A percentile compares a stretch with the other conserved stretches of the same genome.
These are phyloP conservation scores for Halocynthia roretzi DNA, from an alignment of 23 tunicate species.

Conservation along the genomic window DNA sequence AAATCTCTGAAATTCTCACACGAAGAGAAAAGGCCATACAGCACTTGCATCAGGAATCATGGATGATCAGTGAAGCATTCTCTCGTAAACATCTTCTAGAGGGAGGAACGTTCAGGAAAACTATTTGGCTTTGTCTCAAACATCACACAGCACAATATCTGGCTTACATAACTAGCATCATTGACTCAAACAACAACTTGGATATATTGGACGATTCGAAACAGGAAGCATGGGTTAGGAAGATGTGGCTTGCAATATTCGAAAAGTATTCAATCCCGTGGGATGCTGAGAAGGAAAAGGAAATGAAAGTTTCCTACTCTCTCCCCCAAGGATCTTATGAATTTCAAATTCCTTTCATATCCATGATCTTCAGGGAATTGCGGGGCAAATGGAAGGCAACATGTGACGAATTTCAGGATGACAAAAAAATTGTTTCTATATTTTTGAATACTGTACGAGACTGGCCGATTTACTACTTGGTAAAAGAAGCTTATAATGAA, in stretches of 20 bases:
- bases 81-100: conserved; percentile 44
- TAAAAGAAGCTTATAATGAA: not conserved
- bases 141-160: conserved; percentile 15
- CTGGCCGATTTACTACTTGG: not conserved
- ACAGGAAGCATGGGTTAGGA: not conserved
- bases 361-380: not conserved
- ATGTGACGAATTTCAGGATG: not conserved
- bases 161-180: conserved; percentile 29
- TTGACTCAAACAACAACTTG: conserved; percentile 37
- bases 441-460: not conserved
- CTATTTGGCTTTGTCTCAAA: conserved; percentile 23
- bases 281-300: conserved; percentile 19
- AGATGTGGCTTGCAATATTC: conserved; percentile 7
- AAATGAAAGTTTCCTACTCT: not conserved
- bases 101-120: conserved; percentile 47
- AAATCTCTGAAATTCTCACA: not conserved
- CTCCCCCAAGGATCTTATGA: not conserved
- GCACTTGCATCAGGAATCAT: not conserved
- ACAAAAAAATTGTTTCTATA: not conserved
- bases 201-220: not conserved
- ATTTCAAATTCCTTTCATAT: not conserved
- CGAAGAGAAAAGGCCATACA: not conserved
- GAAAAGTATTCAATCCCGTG: not conserved
- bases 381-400: not conserved
- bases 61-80: conserved; percentile 46